phyloP scores from a whole-genome alignment of 1,140 invertebrate genomes.

The Bombus cullumanus region DNA sequence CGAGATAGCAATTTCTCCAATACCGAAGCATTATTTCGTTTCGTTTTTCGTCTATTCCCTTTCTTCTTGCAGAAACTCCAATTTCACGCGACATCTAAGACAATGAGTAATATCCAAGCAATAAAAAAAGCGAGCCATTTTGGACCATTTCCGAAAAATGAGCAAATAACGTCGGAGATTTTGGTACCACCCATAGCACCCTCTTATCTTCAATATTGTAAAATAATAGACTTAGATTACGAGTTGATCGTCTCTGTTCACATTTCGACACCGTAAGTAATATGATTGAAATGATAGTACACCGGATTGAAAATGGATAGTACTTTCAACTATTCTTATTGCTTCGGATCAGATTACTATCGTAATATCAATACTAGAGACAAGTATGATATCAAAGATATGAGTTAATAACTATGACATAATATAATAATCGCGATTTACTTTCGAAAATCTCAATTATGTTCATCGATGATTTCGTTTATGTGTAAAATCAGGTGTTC shows the following conservation, averaged over 20 bases:
- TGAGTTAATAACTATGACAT: too few relatives aligned
- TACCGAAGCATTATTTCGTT: background rate
- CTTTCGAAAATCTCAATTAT: background rate
- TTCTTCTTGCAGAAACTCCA: slow-evolving; percentile 32
- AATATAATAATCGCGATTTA: background rate
- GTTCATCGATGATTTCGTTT: background rate
- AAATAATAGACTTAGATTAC: background rate
- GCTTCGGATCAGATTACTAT: too few relatives aligned
- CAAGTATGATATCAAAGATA: background rate
- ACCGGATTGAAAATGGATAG: background rate
- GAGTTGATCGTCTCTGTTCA: slow-evolving; percentile 29
- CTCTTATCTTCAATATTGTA: background rate
- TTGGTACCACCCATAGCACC: slow-evolving; percentile 52
- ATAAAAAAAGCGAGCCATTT: accelerated
- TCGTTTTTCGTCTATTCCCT: too few relatives aligned
- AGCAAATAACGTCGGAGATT: background rate
- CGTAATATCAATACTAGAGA: background rate
- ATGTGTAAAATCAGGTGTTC: slow-evolving; percentile 44
- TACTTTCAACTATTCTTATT: too few relatives aligned
- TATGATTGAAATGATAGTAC: too few relatives aligned
- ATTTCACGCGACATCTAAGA: background rate
- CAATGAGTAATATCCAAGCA: accelerated
- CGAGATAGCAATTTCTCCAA: background rate
- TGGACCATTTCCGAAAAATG: background rate
- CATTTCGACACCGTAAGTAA: slow-evolving; percentile 39